Evolutionary conservation across 1,140 invertebrate genomes (phyloP).

Genomic region (Bombus ignitus): DNA sequence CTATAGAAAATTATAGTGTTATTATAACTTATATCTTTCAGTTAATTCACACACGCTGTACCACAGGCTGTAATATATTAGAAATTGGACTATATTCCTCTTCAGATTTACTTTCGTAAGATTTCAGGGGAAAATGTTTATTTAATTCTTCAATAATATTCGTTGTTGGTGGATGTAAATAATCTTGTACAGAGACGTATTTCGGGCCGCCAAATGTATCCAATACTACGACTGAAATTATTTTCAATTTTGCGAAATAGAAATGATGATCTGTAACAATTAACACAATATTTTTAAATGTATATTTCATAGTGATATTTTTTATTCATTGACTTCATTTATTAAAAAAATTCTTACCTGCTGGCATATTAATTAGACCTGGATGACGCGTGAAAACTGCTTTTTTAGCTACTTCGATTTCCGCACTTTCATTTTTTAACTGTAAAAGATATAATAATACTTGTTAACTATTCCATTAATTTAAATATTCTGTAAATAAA

Average conservation of each 20-base stretch:
- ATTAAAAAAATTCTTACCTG: slow-evolving; percentile 76
- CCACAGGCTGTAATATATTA: slow-evolving; percentile 14
- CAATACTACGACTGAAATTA: slow-evolving; percentile 87
- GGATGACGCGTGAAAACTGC: slow-evolving; percentile 88
- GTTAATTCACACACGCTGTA: slow-evolving; percentile 5
- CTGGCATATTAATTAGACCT: slow-evolving; percentile 85
- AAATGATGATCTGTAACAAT: slow-evolving; percentile 87
- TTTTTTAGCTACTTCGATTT: slow-evolving; percentile 83
- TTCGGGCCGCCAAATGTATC: slow-evolving; percentile 90
- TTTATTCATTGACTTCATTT: not conserved
- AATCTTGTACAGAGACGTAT: slow-evolving; percentile 85
- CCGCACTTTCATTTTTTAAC: slow-evolving; percentile 83
- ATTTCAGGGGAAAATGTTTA: not conserved
- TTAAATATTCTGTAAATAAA: not conserved
- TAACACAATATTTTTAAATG: not conserved
- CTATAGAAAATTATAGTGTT: not conserved
- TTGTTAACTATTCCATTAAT: not conserved
- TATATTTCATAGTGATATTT: not conserved
- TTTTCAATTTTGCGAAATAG: slow-evolving; percentile 89
- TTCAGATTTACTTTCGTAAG: not conserved
- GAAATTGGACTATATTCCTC: not conserved
- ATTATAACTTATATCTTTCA: not conserved
- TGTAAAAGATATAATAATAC: slow-evolving; percentile 68
- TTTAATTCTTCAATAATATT: slow-evolving; percentile 41
- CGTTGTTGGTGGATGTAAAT: slow-evolving; percentile 75